A percentile compares a stretch with the other conserved stretches of the same genome.
Conservation (phyloP, 2,113 vertebrate species). For the Dryoscopus gambensis region DNA sequence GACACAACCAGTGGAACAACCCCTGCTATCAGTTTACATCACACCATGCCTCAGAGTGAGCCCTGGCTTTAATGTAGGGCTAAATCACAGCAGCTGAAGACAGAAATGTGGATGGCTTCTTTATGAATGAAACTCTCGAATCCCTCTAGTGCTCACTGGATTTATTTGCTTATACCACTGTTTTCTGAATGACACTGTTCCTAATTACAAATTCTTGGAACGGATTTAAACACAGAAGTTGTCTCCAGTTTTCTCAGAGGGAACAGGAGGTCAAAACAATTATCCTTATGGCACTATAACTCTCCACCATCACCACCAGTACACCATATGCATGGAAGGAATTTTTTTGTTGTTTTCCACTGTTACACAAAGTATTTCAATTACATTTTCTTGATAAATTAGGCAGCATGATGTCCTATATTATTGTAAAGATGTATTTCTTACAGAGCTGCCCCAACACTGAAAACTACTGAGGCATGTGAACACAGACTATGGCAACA, state of each 20-base stretch:
- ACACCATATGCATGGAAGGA: background rate
- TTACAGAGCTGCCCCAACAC: background rate
- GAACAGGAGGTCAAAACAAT: background rate
- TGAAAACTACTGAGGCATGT: background rate
- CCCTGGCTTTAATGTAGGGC: background rate
- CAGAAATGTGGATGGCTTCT: background rate
- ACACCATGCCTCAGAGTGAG: background rate
- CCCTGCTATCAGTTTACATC: conserved; percentile 9
- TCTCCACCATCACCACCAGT: background rate
- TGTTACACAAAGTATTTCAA: background rate
- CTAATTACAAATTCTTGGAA: background rate
- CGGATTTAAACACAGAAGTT: background rate
- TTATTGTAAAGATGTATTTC: background rate
- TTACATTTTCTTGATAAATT: background rate
- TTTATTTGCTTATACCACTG: background rate
- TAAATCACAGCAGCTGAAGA: conserved; percentile 8
- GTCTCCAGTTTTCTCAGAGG: background rate
- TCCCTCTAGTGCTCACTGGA: background rate
- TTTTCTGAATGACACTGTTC: conserved; percentile 1
- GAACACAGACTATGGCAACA: background rate
- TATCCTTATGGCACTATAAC: background rate
- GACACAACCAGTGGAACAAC: background rate
- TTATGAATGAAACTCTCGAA: background rate
- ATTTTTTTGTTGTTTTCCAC: background rate
- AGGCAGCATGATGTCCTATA: background rate